Base-by-base conservation (phyloP, 1,140 invertebrate species). In the Oryzaephilus surinamensis region DNA sequence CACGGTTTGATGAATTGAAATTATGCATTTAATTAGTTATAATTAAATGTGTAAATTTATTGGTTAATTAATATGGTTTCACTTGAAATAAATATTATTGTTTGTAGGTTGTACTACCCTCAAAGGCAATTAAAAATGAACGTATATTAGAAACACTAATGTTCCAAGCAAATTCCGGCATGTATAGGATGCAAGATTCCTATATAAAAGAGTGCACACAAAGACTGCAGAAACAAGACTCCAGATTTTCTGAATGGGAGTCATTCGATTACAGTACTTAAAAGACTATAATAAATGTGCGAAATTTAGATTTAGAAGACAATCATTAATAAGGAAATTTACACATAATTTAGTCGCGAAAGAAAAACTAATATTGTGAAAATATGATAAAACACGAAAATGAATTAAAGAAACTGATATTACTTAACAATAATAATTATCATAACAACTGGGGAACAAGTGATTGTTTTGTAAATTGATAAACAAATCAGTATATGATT, bases 61-160 rank as follows among this genome's bases (percentile, higher is more conserved):
- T 29, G 6, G 28, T 29, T 6, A 29, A 29, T 29, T 7, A 6
- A 7, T 29, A 29, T n/a, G 19, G 8, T 8, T 20, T 20, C 19
- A 20, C 19, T 20, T 5, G 19, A 20, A 20, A 20, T 20, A 20
- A 20, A 20, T 17, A 32, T 38, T 38, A 39, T 32, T 34, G 13
- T 42, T 46, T 19, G n/a, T 62, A 83, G 79, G 81, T 91, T 47
- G 89, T 95, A 23, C 65, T 94, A 45, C 90, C 89, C 26, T 88
- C 86, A 23, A 94, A 93, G 62, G 86, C 89, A 10, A 91, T 94
- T 46, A 90, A 85, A 55, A 91, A 95, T 61, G 88, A 94, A 58
- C 71, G 83, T 18, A 94, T 95, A 43, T 70, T 95, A 41, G 88
- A 92, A 62, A 95, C 90, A 0, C 67, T 95, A 15, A 89, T 92